Base-by-base conservation (phyloP, 2,113 vertebrate genomes). In the Psittacula cyanocephala region DNA sequence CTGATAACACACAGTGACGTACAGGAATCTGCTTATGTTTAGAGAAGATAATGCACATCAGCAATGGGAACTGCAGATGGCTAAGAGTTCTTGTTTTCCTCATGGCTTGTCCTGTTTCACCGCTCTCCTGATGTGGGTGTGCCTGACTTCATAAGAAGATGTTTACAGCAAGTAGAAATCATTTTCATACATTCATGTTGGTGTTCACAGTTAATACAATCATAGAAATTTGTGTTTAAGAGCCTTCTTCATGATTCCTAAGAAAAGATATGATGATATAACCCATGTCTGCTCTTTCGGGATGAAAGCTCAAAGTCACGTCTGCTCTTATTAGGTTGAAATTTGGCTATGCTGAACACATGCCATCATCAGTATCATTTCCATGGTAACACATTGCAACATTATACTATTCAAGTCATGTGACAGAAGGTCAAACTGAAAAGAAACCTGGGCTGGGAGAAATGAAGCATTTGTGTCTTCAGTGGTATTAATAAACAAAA, bases 301-400 rank as follows among this genome's bases (percentile, higher is more conserved):
- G 57, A 60, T 9, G 11, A 72, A 89, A 94, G 49, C 50, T 93
- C 44, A 37, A 94, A 88, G 49, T 65, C 93, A 81, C 72, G 83
- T 91, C 93, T 97, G 88, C 88, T 94, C 67, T 94, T 77, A 76
- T 90, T 94, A 94, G 60, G 90, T 94, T 90, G 82, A 96, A 94
- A 94, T 96, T 94, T 89, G 77, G 70, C 65, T 95, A 87, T 96
- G 90, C 95, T 91, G 92, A 95, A 62, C 81, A 86, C 95, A 95
- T 93, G 77, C 92, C 93, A 90, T 84, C 92, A 89, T 91, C 86
- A 79, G 83, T 93, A 75, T 52, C 82, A 91, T 96, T 92, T 86
- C 95, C 95, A 96, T 95, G 90, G 95, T 84, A 96, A 97, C 90
- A 49, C 10, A 39, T 93, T 91, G 69, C 88, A 79, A 69, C 72